Evolutionary conservation across 2,888 invertebrate species (phyloP).

Genomic region (Trimorus sp.): DNA sequence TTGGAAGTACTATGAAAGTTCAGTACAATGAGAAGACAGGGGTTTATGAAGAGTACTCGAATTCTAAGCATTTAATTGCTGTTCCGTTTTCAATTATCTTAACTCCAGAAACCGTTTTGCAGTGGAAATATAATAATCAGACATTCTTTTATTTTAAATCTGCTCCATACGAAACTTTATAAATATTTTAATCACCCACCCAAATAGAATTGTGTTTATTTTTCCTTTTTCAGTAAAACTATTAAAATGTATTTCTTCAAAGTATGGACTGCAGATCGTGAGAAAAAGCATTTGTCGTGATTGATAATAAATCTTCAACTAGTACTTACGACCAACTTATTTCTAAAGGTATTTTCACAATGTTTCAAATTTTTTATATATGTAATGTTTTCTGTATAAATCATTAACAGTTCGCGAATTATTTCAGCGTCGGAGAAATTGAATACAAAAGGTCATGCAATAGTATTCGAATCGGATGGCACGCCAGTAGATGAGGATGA

Average conservation of each 20-base stretch:
- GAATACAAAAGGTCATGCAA: not conserved
- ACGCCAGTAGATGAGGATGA: conserved; percentile 14
- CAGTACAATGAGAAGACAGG: conserved; percentile 25
- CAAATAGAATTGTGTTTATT: not conserved
- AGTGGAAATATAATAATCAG: conserved; percentile 9
- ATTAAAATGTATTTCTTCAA: conserved; percentile 9
- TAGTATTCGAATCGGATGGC: conserved; percentile 27
- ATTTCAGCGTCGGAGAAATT: conserved; percentile 27
- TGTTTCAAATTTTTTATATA: not conserved
- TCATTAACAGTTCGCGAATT: not conserved
- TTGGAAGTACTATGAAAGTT: conserved; percentile 14
- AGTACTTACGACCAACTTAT: conserved; percentile 4
- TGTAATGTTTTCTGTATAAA: not conserved
- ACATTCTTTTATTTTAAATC: conserved; percentile 29
- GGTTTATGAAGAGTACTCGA: conserved; percentile 8
- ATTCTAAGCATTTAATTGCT: not conserved
- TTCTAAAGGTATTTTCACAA: conserved; percentile 13
- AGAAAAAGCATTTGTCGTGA: conserved; percentile 3
- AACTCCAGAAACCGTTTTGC: conserved; percentile 28
- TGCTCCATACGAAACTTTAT: conserved; percentile 22
- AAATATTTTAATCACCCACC: not conserved
- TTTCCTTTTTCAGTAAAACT: not conserved
- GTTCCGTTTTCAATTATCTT: conserved; percentile 13
- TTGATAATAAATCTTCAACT: conserved; percentile 7
- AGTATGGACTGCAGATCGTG: conserved; percentile 15